Evolutionary conservation across 2,113 vertebrate genomes (phyloP), one percentile per base, ranked within the genome.

Genomic region (Lanius collurio): DNA sequence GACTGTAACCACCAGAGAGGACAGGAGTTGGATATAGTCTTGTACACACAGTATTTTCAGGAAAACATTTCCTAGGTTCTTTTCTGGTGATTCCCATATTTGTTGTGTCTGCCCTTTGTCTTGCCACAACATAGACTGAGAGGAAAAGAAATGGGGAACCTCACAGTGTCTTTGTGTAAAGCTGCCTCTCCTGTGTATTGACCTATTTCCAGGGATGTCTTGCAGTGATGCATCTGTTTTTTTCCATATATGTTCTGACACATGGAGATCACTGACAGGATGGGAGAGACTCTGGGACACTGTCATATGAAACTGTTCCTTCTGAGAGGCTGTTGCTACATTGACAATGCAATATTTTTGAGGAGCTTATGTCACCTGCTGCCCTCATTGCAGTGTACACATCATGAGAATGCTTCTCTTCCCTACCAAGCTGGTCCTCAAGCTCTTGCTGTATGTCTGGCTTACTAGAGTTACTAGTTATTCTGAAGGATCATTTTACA

Each of bases 11-110:
- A 85, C 53, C 71, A 60, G 52, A 64, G 68, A 39, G 63, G 76
- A 89, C 90, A 90, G 76, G 24, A 82, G 21, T 83, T 56, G 78
- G 39, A 33, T 84, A 68, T 64, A 31, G 87, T 49, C 55, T 63
- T 78, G 24, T 46, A 49, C 10, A 35, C 8, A 30, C 6, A 35
- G 26, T n/a, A 23, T 80, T 91, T 93, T 89, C 24, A 49, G 55
- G 76, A 87, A 67, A 87, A 19, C 11, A 3, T 22, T 17, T 18
- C n/a, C 82, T 50, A 35, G 16, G 15, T 4, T 42, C 78, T n/a
- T 0, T 37, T 37, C 37, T 6, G 47, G 63, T 59, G 46, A 71
- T 91, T 88, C 47, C 28, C 3, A 1, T 70, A 42, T 71, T 87
- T 81, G 35, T 89, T 47, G 46, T 46, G 20, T 52, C 44, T 92